Base-by-base conservation (phyloP, 2,888 invertebrate species). In the Chrysolina americana region DNA sequence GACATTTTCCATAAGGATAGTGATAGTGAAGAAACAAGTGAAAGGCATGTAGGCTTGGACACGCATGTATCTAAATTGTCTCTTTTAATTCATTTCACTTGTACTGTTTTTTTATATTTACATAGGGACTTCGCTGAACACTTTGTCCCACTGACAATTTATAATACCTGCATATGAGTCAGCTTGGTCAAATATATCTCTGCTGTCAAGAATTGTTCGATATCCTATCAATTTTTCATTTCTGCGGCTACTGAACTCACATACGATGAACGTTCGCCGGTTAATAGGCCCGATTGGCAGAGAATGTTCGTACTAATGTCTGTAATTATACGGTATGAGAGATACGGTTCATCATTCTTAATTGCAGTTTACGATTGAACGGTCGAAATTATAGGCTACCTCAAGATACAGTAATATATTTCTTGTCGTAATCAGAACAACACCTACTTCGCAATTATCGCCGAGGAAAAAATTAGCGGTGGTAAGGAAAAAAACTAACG, bases 341-440 rank as follows among this genome's bases (percentile, higher is more conserved):
- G 64, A 68, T 68, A 68, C 75, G 59, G 69, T 65, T 65, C 68
- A 75, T 71, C 71, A 71, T 56, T 68, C 59, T 71, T 75, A 71
- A 71, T 71, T 75, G 69, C 75, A 64, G 75, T 65, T 71, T 47
- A 65, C 56, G 71, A 64, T 65, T 65, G 68, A 71, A 75, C 68
- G 71, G 47, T 75, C 71, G 19, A 41, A 75, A 75, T 75, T 75
- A 75, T 71, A 71, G 48, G 66, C 75, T 75, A 68, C 68, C 68
- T 75, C 50, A 41, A 68, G 19, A 41, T 53, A 41, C 41, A 19
- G 65, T 44, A 65, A 68, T 59, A 65, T 44, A 68, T 68, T 74
- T 68, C 71, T 59, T 69, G 44, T 59, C n/a, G 65, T 56, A 44
- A 68, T 64, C 59, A 28, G 68, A 75, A 59, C 59, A 71, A 68